Evolutionary conservation across 2,888 invertebrate genomes (phyloP).

Genomic region (Drosophila merina): DNA sequence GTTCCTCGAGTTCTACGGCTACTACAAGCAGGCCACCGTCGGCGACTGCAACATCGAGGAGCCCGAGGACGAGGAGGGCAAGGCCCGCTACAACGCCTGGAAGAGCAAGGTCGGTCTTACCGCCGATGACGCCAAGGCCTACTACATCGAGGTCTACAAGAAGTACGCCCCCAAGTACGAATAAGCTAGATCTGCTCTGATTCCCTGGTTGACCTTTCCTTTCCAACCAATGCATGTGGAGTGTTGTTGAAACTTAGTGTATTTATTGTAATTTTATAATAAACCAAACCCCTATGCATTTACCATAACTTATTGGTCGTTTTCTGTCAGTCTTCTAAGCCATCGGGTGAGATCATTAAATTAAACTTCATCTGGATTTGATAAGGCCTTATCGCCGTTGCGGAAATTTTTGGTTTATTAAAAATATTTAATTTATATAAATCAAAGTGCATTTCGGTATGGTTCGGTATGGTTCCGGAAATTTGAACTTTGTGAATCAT

Average conservation of each 20-base stretch:
- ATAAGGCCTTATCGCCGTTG: neutral
- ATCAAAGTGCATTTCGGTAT: neutral
- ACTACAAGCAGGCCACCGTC: constrained; percentile 92
- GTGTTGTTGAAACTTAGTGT: constrained; percentile 48
- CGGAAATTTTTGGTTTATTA: neutral
- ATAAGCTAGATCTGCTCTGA: constrained; percentile 44
- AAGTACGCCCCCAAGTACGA: constrained; percentile 85
- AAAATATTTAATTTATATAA: neutral
- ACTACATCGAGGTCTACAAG: constrained; percentile 90
- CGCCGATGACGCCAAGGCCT: constrained; percentile 91
- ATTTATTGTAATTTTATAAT: constrained; percentile 66
- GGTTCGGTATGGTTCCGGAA: neutral
- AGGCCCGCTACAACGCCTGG: constrained; percentile 98
- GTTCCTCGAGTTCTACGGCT: constrained; percentile 91
- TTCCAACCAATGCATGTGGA: constrained; percentile 16
- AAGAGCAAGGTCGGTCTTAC: constrained; percentile 90
- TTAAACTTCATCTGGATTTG: neutral
- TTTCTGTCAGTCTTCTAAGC: neutral
- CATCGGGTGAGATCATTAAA: neutral
- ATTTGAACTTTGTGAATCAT: neutral
- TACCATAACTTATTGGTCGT: constrained; percentile 7
- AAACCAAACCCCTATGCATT: constrained; percentile 49
- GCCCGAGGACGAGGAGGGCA: constrained; percentile 95
- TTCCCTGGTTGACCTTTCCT: neutral
- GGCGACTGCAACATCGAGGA: constrained; percentile 93